These are phyloP conservation scores for Lucinisca nassula DNA, from an alignment of 2,888 invertebrate species.

Conservation along the genomic window DNA sequence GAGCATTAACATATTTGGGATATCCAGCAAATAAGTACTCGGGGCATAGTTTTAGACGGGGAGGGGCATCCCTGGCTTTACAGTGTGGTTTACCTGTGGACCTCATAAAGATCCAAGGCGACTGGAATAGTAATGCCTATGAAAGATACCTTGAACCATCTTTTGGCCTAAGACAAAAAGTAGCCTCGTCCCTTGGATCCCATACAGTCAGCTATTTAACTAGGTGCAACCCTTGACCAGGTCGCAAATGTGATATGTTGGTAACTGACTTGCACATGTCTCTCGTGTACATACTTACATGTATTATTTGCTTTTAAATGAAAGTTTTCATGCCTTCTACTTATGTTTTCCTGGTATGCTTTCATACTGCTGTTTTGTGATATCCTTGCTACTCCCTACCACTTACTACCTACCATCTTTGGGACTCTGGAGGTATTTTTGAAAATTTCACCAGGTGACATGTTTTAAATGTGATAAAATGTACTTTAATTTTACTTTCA, in stretches of 20 bases:
- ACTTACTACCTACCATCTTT: no score
- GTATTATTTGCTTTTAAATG: background rate
- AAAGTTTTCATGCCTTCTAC: no score
- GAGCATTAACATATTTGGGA: background rate
- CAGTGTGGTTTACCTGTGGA: slow-evolving; percentile 4
- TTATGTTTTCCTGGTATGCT: no score
- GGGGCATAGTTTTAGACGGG: slow-evolving; percentile 32
- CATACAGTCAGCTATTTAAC: background rate
- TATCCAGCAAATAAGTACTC: slow-evolving; percentile 6
- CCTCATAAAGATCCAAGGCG: slow-evolving; percentile 7
- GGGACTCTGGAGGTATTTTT: no score
- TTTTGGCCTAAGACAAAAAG: background rate
- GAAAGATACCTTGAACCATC: slow-evolving; percentile 5
- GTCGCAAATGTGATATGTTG: background rate
- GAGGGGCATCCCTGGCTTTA: slow-evolving; percentile 29
- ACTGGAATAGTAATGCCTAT: slow-evolving; percentile 26
- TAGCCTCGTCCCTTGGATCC: background rate
- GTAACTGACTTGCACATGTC: background rate
- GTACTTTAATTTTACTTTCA: no score
- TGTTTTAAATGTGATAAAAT: no score
- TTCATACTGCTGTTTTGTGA: no score
- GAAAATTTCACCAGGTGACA: no score
- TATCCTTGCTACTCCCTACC: no score
- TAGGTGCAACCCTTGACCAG: background rate
- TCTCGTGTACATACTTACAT: background rate